Evolutionary conservation across 2,888 invertebrate genomes (phyloP).

Genomic region (Ormyrus thymus): DNA sequence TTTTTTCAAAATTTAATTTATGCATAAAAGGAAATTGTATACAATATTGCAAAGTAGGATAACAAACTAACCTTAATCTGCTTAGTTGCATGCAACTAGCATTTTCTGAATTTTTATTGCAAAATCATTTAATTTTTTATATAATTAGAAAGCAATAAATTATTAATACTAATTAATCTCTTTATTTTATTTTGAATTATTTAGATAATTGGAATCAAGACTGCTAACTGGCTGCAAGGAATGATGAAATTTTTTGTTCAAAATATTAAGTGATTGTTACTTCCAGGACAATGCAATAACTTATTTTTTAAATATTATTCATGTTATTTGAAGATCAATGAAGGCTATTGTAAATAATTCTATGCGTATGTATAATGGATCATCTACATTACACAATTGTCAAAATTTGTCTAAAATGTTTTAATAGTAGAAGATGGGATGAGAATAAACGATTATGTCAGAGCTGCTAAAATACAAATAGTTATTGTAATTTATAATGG

Average conservation of each 20-base stretch:
- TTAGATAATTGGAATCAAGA: slow-evolving; percentile 48
- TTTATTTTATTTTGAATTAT: slow-evolving; percentile 7
- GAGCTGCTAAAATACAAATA: slow-evolving; percentile 27
- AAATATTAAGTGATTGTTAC: slow-evolving; percentile 29
- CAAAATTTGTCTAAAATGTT: background rate
- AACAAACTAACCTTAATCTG: too few relatives aligned
- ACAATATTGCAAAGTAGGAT: too few relatives aligned
- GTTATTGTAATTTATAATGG: slow-evolving; percentile 19
- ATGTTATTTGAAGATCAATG: slow-evolving; percentile 35
- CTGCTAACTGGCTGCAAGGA: slow-evolving; percentile 38
- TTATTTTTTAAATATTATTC: slow-evolving; percentile 41
- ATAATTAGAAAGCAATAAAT: too few relatives aligned
- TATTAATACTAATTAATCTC: background rate
- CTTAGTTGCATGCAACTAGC: too few relatives aligned
- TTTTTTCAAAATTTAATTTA: too few relatives aligned
- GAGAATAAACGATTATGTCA: slow-evolving; percentile 46
- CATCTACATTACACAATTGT: background rate
- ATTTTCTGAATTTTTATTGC: too few relatives aligned
- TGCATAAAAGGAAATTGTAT: too few relatives aligned
- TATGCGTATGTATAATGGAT: slow-evolving; percentile 18
- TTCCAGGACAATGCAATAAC: slow-evolving; percentile 48
- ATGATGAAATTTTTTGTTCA: slow-evolving; percentile 38
- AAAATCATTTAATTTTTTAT: too few relatives aligned
- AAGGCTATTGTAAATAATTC: slow-evolving; percentile 42
- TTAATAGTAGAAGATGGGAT: slow-evolving; percentile 35